phyloP scores from a whole-genome alignment of 2,888 invertebrate species.

The Limenitis camilla region DNA sequence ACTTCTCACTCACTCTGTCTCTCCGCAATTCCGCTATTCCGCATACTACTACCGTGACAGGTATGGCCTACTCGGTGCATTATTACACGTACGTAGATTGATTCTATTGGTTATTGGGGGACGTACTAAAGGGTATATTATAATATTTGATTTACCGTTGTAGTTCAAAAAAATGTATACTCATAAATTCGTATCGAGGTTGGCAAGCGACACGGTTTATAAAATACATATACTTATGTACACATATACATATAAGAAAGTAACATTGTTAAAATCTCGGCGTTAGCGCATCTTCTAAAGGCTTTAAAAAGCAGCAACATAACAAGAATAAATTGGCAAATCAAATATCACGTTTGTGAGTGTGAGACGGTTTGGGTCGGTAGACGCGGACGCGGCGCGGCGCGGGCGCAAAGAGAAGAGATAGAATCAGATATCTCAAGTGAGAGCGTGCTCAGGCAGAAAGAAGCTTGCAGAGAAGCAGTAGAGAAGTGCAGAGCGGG shows the following conservation, averaged over 20 bases:
- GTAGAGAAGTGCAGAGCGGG: conserved; percentile 75
- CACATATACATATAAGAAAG: too few relatives aligned
- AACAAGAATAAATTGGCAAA: conserved; percentile 60
- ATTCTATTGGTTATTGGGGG: conserved; percentile 12
- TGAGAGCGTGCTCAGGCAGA: conserved; percentile 73
- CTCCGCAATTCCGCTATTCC: conserved; percentile 55
- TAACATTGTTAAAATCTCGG: conserved; percentile 17
- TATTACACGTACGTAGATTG: conserved; percentile 14
- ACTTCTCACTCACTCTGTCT: conserved; percentile 63
- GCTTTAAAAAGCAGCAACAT: conserved; percentile 66
- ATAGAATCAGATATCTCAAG: conserved; percentile 54
- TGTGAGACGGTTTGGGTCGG: conserved; percentile 49
- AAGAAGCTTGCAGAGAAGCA: conserved; percentile 75
- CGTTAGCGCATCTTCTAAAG: conserved; percentile 57
- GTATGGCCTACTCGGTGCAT: conserved; percentile 32
- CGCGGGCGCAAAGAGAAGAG: conserved; percentile 54
- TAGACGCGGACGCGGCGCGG: conserved; percentile 32
- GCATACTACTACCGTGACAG: conserved; percentile 41
- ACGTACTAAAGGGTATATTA: conserved; percentile 12
- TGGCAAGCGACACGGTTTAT: not conserved
- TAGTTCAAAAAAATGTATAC: not conserved
- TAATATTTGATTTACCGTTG: conserved; percentile 23
- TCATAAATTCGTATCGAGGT: not conserved
- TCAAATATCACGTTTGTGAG: conserved; percentile 47
- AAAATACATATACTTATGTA: not conserved